Evolutionary conservation across 2,113 vertebrate species (phyloP), one percentile per base, ranked within the genome.

Genomic region (Scytalopus superciliaris): DNA sequence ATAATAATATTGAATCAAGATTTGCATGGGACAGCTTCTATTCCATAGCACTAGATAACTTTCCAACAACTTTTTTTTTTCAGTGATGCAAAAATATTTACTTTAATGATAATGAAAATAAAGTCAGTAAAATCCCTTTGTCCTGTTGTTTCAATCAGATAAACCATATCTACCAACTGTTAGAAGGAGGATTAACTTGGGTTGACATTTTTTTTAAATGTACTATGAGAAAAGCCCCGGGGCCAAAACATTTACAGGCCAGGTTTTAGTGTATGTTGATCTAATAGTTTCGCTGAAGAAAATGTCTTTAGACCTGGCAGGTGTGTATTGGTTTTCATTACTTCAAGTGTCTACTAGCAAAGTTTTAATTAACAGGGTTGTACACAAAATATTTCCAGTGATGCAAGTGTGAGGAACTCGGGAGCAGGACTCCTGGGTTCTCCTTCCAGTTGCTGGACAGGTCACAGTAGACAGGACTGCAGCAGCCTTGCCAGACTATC

Each of bases 1-100:
- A 91, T 84, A 95, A 96, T 93, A 97, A 97, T 96, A 97, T 94
- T 97, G 97, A 97, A 95, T 85, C 90, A 93, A 94, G 95, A 97
- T 97, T 97, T 97, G 93, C 96, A 96, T 96, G 82, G 82, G 73
- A 87, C 86, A 62, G 88, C 92, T 93, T 91, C 96, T 97, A 39
- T 87, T 89, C 68, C 63, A 80, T 22, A 37, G 62, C 76, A 67
- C 86, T 84, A 84, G 95, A 89, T 94, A 94, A 92, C 55, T 94
- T 84, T 93, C 86, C 95, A 94, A 79, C 87, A 86, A 70, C 57
- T 81, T 89, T 60, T 80, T 77, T 89, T 93, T 83, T 89, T 69
- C 40, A 45, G 79, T 70, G 73, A 94, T 93, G 89, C 45, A 3
- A 96, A 97, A 96, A 95, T 82, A 95, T 96, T 97, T 97, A 94